Percentiles rank a stretch among this genome's conserved stretches.
phyloP scores from a whole-genome alignment of 2,888 invertebrate species.

The Hipparchia semele region DNA sequence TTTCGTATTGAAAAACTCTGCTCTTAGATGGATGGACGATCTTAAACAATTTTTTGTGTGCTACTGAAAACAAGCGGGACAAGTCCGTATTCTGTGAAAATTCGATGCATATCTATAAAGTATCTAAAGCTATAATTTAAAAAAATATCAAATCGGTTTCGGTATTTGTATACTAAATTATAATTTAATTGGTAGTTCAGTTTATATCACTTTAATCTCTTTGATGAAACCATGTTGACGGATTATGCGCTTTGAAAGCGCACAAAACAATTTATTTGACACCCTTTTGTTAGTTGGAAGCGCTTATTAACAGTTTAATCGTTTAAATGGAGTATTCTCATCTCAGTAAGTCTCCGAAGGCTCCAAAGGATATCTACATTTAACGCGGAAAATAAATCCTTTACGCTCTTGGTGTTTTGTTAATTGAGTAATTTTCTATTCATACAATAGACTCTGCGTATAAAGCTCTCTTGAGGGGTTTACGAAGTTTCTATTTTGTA shows the following conservation, averaged over 20 bases:
- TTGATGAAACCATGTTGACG: slow-evolving; percentile 45
- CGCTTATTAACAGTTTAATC: slow-evolving; percentile 76
- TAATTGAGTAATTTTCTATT: slow-evolving; percentile 42
- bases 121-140: too few relatives aligned
- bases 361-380: slow-evolving; percentile 37
- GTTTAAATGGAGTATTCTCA: slow-evolving; percentile 65
- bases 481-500: slow-evolving; percentile 23
- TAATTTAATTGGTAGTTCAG: not conserved
- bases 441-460: slow-evolving; percentile 31
- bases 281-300: slow-evolving; percentile 66
- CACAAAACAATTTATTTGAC: slow-evolving; percentile 73
- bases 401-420: slow-evolving; percentile 39
- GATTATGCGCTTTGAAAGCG: slow-evolving; percentile 52
- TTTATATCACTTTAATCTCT: slow-evolving; percentile 22
- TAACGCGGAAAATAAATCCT: slow-evolving; percentile 38
- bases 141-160: too few relatives aligned
- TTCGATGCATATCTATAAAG: too few relatives aligned
- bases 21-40: too few relatives aligned
- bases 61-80: too few relatives aligned
- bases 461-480: slow-evolving; percentile 30
- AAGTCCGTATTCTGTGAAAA: too few relatives aligned
- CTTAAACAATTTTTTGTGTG: too few relatives aligned
- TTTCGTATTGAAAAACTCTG: too few relatives aligned
- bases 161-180: not conserved
- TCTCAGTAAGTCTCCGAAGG: slow-evolving; percentile 37